These are phyloP conservation scores for Homarus gammarus DNA, from an alignment of 2,888 invertebrate species.

Conservation along the genomic window DNA sequence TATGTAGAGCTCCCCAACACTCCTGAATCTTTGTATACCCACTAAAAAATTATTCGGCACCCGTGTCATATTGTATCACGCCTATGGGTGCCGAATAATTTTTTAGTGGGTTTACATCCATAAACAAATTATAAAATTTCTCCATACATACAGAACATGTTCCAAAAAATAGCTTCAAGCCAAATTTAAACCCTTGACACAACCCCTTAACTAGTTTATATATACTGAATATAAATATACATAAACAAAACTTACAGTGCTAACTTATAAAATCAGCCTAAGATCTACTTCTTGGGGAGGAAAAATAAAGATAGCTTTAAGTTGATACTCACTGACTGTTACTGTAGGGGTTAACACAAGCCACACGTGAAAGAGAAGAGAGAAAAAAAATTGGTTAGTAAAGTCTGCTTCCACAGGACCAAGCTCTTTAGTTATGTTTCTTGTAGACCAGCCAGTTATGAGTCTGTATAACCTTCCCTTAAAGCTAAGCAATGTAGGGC, in stretches of 20 bases:
- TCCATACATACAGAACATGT: too few species aligned
- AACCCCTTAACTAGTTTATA: too few species aligned
- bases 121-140: too few species aligned
- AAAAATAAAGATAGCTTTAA: background rate
- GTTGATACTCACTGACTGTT: constrained; percentile 68
- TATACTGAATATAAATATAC: too few species aligned
- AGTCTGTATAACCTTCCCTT: constrained; percentile 13
- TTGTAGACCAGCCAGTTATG: background rate
- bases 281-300: background rate
- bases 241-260: background rate
- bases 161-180: too few species aligned
- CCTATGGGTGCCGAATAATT: too few species aligned
- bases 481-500: constrained; percentile 42
- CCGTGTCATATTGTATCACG: too few species aligned
- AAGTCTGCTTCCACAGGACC: background rate
- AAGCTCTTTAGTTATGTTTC: constrained; percentile 4
- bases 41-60: too few species aligned
- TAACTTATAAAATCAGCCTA: background rate
- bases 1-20: too few species aligned
- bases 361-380: constrained; percentile 37
- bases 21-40: too few species aligned
- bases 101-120: too few species aligned
- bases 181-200: too few species aligned
- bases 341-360: constrained; percentile 65
- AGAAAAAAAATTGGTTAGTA: constrained; percentile 46